phyloP scores from a whole-genome alignment of 2,113 vertebrate species.

The Orientallactaga bullata region DNA sequence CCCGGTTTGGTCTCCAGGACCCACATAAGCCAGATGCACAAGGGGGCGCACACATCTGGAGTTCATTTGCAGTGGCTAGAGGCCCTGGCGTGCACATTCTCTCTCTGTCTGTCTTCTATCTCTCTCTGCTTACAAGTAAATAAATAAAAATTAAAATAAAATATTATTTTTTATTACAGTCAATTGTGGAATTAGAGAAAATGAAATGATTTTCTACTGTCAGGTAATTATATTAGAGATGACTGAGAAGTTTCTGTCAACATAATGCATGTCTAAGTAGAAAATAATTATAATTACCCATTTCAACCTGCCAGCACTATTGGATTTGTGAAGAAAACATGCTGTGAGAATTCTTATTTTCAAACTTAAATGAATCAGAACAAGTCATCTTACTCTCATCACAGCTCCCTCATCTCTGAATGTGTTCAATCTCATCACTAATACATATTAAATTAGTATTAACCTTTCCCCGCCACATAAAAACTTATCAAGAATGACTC shows the following conservation, averaged over 20 bases:
- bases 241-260: conserved; percentile 8
- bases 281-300: conserved; percentile 35
- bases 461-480: conserved; percentile 80
- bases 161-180: background rate
- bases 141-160: conserved; percentile 25
- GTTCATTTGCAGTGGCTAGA: too few relatives aligned
- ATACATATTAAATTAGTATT: conserved; percentile 81
- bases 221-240: background rate
- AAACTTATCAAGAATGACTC: conserved; percentile 83
- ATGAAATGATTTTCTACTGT: conserved; percentile 30
- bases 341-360: background rate
- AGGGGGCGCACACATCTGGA: too few relatives aligned
- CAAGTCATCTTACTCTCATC: conserved; percentile 65
- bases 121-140: too few relatives aligned
- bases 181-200: background rate
- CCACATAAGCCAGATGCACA: too few relatives aligned
- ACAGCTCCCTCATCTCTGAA: conserved; percentile 73
- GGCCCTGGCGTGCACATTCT: too few relatives aligned
- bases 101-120: too few relatives aligned
- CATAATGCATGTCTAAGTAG: background rate
- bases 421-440: conserved; percentile 78
- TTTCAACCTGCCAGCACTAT: conserved; percentile 20
- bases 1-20: too few relatives aligned
- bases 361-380: conserved; percentile 69
- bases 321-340: conserved; percentile 25